These are phyloP conservation scores for Siniperca chuatsi DNA, from an alignment of 2,113 vertebrate genomes.

Conservation along the genomic window DNA sequence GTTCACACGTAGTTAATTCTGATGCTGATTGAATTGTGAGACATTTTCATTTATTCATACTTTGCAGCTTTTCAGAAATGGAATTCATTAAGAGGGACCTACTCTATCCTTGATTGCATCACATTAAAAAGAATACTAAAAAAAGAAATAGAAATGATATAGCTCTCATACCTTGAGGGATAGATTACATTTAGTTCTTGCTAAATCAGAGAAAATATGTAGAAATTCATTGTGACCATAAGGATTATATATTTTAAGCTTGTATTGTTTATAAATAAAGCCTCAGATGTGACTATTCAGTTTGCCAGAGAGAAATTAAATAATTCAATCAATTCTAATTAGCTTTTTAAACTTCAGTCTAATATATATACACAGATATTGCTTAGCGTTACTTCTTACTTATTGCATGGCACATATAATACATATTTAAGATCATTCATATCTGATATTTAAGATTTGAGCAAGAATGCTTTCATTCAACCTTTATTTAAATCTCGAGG, in stretches of 20 bases:
- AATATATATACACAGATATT: not conserved
- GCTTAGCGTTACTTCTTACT: not conserved
- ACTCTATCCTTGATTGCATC: slow-evolving; percentile 50
- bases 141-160: not conserved
- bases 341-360: not conserved
- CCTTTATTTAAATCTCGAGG: no score
- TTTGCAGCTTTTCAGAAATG: slow-evolving; percentile 48
- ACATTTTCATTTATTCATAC: slow-evolving; percentile 53
- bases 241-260: not conserved
- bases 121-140: slow-evolving; percentile 34
- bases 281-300: not conserved
- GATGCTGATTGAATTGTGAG: slow-evolving; percentile 38
- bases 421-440: not conserved
- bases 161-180: not conserved
- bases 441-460: not conserved
- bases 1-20: slow-evolving; percentile 31
- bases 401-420: not conserved
- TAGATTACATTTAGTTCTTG: not conserved
- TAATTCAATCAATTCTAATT: not conserved
- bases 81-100: slow-evolving; percentile 28
- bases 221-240: not conserved
- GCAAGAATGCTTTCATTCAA: no score
- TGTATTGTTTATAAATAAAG: not conserved
- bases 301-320: not conserved
- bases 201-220: not conserved